phyloP scores from a whole-genome alignment of 1,140 invertebrate genomes.

The Eriosoma lanigerum region DNA sequence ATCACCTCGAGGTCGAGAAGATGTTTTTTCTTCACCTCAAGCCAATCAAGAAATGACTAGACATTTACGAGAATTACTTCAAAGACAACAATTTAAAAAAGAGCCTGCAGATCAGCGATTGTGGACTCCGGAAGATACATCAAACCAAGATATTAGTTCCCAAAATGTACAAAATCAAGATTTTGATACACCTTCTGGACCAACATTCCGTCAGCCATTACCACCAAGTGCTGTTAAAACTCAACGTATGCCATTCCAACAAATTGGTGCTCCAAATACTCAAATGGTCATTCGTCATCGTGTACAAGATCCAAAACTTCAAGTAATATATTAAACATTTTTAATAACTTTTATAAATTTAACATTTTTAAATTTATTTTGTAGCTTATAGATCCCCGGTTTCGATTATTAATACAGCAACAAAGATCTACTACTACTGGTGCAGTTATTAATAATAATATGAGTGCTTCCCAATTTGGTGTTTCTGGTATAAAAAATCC shows the following conservation, averaged over 20 bases:
- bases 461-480: constrained; percentile 37
- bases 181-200: constrained; percentile 31
- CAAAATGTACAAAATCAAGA: constrained; percentile 43
- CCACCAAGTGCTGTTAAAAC: constrained; percentile 54
- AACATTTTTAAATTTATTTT: not conserved
- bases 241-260: constrained; percentile 46
- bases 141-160: constrained; percentile 34
- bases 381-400: constrained; percentile 56
- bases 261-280: constrained; percentile 40
- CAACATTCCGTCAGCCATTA: constrained; percentile 60
- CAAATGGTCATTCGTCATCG: constrained; percentile 43
- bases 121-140: constrained; percentile 36
- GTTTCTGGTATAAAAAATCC: constrained; percentile 43
- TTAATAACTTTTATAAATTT: not conserved
- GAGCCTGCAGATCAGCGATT: constrained; percentile 36
- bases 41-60: constrained; percentile 57
- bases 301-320: constrained; percentile 33
- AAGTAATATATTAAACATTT: not conserved
- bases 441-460: constrained; percentile 39
- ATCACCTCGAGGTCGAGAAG: constrained; percentile 48
- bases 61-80: constrained; percentile 81
- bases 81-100: constrained; percentile 68
- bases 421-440: constrained; percentile 42
- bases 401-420: constrained; percentile 57
- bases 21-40: constrained; percentile 56